Evolutionary conservation across 2,888 invertebrate species (phyloP).

Genomic region (Pyrocoelia pectoralis): DNA sequence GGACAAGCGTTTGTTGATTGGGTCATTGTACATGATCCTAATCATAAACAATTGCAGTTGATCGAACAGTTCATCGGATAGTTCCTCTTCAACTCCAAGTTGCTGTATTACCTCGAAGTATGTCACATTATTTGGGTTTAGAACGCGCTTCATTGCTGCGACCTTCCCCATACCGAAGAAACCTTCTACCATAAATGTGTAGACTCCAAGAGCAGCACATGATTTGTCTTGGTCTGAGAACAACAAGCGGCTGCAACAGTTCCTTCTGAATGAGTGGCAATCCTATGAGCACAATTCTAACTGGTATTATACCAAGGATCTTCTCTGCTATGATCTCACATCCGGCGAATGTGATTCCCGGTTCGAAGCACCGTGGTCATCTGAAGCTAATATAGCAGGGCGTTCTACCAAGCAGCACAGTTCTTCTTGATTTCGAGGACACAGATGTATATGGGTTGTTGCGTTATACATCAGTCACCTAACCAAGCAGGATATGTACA

Average conservation of each 20-base stretch:
- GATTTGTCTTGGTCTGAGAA: neutral
- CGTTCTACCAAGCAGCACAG: too few relatives aligned
- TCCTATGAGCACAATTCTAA: too few relatives aligned
- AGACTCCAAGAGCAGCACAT: neutral
- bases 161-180: neutral
- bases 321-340: too few relatives aligned
- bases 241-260: too few relatives aligned
- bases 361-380: too few relatives aligned
- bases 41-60: neutral
- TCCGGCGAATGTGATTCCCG: too few relatives aligned
- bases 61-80: neutral
- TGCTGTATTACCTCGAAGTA: neutral
- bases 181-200: neutral
- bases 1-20: neutral
- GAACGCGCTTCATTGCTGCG: neutral
- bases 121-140: neutral
- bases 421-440: too few relatives aligned
- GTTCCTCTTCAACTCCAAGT: neutral
- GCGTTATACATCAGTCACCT: constrained; percentile 4
- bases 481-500: neutral
- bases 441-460: too few relatives aligned
- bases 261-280: too few relatives aligned
- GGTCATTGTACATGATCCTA: neutral
- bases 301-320: too few relatives aligned
- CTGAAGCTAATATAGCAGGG: too few relatives aligned